Evolutionary conservation across 2,888 invertebrate species (phyloP).

Genomic region (Leucoma salicis): DNA sequence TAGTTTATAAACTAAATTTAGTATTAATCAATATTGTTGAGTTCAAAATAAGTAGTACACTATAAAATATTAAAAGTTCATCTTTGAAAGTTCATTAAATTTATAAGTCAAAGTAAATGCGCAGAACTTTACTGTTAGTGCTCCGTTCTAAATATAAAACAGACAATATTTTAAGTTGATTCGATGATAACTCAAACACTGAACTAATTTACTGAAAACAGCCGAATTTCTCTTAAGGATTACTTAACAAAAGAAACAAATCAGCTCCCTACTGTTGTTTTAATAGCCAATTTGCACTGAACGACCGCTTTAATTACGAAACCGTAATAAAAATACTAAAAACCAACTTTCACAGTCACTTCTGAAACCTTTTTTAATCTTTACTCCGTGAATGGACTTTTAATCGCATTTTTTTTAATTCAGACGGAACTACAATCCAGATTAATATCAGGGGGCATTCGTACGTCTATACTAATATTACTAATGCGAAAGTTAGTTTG

Average conservation of each 20-base stretch:
- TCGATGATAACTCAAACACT: not conserved
- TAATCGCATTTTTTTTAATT: constrained; percentile 9
- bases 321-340: constrained; percentile 25
- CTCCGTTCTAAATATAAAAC: not conserved
- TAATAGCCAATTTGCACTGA: constrained; percentile 29
- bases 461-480: too few species aligned
- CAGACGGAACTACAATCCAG: not conserved
- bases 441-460: too few species aligned
- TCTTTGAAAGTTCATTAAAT: too few species aligned
- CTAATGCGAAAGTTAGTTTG: too few species aligned
- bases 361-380: constrained; percentile 14
- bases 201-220: constrained; percentile 14
- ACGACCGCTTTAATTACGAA: constrained; percentile 24
- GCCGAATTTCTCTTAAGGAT: constrained; percentile 12
- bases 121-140: not conserved
- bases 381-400: constrained; percentile 13
- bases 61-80: not conserved
- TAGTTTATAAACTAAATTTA: too few species aligned
- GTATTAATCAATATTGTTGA: too few species aligned
- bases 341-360: constrained; percentile 27
- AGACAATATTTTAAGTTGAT: not conserved
- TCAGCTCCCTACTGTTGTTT: constrained; percentile 19
- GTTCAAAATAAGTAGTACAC: too few species aligned
- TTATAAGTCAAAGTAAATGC: too few species aligned
- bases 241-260: constrained; percentile 18